Base-by-base conservation (phyloP, 2,113 vertebrate species). In the Oreochromis spilurus region DNA sequence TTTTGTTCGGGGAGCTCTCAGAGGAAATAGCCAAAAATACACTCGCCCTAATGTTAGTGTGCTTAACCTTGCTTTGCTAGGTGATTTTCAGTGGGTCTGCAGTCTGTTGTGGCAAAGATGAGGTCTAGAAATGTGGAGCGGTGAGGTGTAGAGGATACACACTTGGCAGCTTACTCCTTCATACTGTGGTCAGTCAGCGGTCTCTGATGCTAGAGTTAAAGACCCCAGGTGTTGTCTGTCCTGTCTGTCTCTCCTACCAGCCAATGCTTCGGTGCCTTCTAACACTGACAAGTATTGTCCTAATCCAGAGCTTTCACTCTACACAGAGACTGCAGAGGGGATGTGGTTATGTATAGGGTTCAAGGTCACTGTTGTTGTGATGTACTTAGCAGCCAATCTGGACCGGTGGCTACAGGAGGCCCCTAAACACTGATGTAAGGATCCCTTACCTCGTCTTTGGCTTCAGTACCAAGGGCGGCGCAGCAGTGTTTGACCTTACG, bases 261-360 rank as follows among this genome's bases (percentile, higher is more conserved):
- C 95, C 92, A 87, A 93, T 89, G 94, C 93, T 96, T 93, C 93
- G 93, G 93, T 96, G 95, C 95, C 95, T 96, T 96, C 88, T 92
- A 95, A 94, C 93, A 94, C 94, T 94, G 94, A 96, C 94, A 94
- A 94, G 94, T 95, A 96, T 95, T 95, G 94, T 95, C 93, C 94
- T 79, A 84, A 93, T 92, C 91, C 93, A 86, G 93, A 95, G 94
- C 94, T 95, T 95, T 94, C 88, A 92, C 93, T 91, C 87, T 79
- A 88, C 84, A 84, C 86, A 85, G 92, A 90, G 91, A 91, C 90
- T 91, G 86, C 89, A 88, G 88, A 89, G 83, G 50, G 88, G 84
- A 91, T 85, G 87, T 87, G 86, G 82, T 90, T 90, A 84, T 83
- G 87, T 87, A 85, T 40, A 77, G 82, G 90, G 78, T 86, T 93